Conservation (phyloP, 2,113 vertebrate genomes). For the Panurus biarmicus region DNA sequence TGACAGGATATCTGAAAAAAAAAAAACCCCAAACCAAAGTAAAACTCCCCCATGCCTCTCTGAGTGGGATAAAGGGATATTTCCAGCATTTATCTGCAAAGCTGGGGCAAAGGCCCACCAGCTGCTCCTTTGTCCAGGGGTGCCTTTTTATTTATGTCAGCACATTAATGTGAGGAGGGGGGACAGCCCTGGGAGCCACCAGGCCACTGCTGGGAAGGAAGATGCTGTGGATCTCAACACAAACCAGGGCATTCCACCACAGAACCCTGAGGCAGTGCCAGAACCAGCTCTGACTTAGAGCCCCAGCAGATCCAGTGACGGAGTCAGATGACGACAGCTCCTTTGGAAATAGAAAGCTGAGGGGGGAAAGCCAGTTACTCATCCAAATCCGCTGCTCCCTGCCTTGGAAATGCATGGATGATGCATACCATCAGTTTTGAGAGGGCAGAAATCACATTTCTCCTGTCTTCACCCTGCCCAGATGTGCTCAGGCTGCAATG, state of each 20-base stretch:
- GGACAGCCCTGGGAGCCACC: not conserved
- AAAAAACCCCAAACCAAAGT: not conserved
- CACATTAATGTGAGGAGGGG: not conserved
- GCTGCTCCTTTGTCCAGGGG: not conserved
- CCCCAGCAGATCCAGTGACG: too few species aligned
- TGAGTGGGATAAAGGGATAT: not conserved
- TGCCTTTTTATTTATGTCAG: not conserved
- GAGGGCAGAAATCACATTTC: not conserved
- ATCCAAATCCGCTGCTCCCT: not conserved
- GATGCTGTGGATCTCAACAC: accelerated
- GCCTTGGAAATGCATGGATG: not conserved
- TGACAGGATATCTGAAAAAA: not conserved
- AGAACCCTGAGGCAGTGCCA: accelerated
- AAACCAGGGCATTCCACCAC: accelerated
- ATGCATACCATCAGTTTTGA: not conserved
- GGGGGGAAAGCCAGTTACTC: not conserved
- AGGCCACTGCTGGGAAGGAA: too few species aligned
- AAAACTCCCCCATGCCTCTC: not conserved
- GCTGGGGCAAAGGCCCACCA: not conserved
- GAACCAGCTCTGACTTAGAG: accelerated
- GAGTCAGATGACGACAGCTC: too few species aligned
- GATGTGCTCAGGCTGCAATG: not conserved
- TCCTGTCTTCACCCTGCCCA: not conserved
- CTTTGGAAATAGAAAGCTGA: too few species aligned
- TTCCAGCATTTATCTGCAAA: not conserved